Conservation (phyloP, 2,113 vertebrate species). For the Raja brachyura region DNA sequence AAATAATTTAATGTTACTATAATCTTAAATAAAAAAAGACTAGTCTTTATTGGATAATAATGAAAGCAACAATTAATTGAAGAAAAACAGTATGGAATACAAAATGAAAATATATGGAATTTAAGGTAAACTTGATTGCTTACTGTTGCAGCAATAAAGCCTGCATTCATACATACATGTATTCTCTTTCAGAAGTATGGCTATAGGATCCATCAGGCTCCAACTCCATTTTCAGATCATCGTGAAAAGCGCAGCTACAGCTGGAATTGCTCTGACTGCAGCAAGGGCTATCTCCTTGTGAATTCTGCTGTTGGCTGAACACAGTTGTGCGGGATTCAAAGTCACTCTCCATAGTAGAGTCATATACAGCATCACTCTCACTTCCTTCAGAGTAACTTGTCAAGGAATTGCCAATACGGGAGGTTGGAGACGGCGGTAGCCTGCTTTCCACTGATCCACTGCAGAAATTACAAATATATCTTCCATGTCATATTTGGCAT, state of each 20-base stretch:
- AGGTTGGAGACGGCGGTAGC: neutral
- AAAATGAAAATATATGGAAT: neutral
- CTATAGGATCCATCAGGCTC: neutral
- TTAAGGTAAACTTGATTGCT: neutral
- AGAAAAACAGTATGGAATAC: neutral
- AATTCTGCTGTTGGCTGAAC: slow-evolving; percentile 21
- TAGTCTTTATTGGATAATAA: neutral
- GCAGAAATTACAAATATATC: slow-evolving; percentile 38
- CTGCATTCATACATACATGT: slow-evolving; percentile 39
- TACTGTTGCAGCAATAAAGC: neutral
- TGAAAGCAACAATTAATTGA: neutral
- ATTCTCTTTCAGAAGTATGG: slow-evolving; percentile 1
- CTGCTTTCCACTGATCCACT: slow-evolving; percentile 39
- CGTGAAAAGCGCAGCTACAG: slow-evolving; percentile 30
- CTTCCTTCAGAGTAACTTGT: slow-evolving; percentile 38
- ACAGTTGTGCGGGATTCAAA: slow-evolving; percentile 22
- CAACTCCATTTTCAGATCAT: neutral
- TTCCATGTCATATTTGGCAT: neutral
- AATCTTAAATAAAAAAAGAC: neutral
- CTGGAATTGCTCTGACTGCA: slow-evolving; percentile 29
- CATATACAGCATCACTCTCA: slow-evolving; percentile 1
- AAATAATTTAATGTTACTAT: neutral
- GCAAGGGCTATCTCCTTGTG: slow-evolving; percentile 14
- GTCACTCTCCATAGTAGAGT: slow-evolving; percentile 1
- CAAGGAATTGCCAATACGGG: slow-evolving; percentile 45